phyloP scores from a whole-genome alignment of 2,888 invertebrate species.

The Phasia obesa region DNA sequence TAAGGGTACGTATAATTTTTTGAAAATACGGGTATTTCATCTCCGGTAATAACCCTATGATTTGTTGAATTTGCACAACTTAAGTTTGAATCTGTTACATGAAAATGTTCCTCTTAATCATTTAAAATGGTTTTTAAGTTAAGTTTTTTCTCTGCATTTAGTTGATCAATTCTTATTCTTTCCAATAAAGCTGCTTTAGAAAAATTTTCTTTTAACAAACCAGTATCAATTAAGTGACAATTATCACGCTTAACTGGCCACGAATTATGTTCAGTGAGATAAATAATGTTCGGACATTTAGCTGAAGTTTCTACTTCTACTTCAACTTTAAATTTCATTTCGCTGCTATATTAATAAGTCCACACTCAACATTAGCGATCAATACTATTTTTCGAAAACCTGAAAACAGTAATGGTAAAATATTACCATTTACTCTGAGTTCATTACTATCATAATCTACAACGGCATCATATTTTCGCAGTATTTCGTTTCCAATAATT shows the following conservation, averaged over 20 bases:
- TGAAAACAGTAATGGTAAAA: background rate
- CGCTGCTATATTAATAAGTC: background rate
- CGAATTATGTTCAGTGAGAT: conserved; percentile 10
- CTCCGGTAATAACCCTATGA: conserved; percentile 48
- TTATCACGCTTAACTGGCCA: conserved; percentile 28
- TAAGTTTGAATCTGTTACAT: conserved; percentile 44
- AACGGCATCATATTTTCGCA: background rate
- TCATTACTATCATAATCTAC: conserved; percentile 18
- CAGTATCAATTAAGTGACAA: conserved; percentile 18
- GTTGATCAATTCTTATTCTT: conserved; percentile 12
- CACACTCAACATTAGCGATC: conserved; percentile 9
- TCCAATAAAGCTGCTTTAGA: background rate
- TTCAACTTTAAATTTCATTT: background rate
- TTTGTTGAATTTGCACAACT: conserved; percentile 59
- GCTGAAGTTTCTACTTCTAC: background rate
- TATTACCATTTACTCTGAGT: conserved; percentile 15
- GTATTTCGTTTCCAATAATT: conserved; percentile 31
- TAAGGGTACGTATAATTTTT: conserved; percentile 60
- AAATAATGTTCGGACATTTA: conserved; percentile 21
- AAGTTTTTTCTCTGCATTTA: conserved; percentile 20
- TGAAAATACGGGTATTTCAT: conserved; percentile 47
- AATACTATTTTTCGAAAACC: conserved; percentile 2
- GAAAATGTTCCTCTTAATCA: conserved; percentile 2
- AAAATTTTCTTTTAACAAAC: background rate
- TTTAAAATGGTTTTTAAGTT: background rate